Base-by-base conservation (phyloP, 2,113 vertebrate genomes). In the Panthera uncia region DNA sequence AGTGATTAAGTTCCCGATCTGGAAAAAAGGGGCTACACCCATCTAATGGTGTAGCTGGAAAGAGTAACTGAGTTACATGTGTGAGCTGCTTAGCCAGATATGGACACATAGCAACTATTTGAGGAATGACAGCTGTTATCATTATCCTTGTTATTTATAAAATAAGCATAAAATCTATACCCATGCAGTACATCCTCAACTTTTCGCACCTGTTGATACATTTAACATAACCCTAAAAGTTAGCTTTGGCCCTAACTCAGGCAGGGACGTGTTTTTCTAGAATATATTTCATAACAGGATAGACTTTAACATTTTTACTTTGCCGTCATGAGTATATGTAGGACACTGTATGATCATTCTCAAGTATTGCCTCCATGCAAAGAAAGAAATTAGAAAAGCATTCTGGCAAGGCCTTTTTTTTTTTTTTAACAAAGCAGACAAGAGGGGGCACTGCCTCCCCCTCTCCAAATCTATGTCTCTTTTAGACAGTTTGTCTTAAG, bases 401-500 rank as follows among this genome's bases (percentile, higher is more conserved):
- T 16, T 65, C 81, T 80, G 16, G 31, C 27, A 55, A 86, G 27
- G 25, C 0, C 61, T 4, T 63, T 92, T 31, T 89, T 90, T 63
- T 84, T 82, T 87, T 21, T 48, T 73, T 85, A 81, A 45, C n/a
- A 92, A 81, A 55, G 36, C 38, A 88, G 19, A 41, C n/a, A 88
- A 66, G 45, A 85, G 36, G 3, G 14, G 95, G 14, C 27, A 90
- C 45, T 68, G 8, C 11, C 11, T 66, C n/a, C 33, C 61, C 83
- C 7, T 78, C n/a, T 96, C 93, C 36, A 88, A 95, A 93, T 36
- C 5, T 45, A 18, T 74, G 19, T 55, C 63, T 90, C 27, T 19
- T 95, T 57, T 57, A 93, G 57, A 13, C 10, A 92, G 21, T 91
- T 63, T 79, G 29, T 94, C 38, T 97, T 97, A 80, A 96, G 45